Evolutionary conservation across 2,888 invertebrate genomes (phyloP).

Genomic region (Drosophila demipolita): DNA sequence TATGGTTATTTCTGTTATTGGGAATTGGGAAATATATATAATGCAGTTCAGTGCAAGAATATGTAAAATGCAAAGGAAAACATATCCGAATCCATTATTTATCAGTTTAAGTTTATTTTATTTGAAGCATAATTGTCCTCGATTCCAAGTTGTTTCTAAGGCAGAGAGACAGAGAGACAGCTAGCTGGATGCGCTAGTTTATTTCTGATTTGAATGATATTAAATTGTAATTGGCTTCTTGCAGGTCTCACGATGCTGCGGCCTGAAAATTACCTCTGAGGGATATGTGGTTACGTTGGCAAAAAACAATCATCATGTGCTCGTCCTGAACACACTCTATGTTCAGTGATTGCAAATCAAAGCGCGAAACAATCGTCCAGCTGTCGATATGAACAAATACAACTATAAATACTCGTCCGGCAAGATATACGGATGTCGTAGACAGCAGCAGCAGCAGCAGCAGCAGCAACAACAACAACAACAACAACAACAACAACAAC

Average conservation of each 20-base stretch:
- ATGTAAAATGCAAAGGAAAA: not conserved
- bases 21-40: no score
- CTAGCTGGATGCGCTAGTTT: not conserved
- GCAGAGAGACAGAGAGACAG: not conserved
- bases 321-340: conserved; percentile 97
- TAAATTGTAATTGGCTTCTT: conserved; percentile 1
- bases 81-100: not conserved
- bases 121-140: not conserved
- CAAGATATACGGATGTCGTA: conserved; percentile 67
- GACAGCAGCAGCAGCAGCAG: conserved; percentile 50
- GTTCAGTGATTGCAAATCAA: conserved; percentile 91
- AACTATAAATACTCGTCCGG: conserved; percentile 75
- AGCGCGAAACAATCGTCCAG: conserved; percentile 77
- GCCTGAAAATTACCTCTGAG: conserved; percentile 98
- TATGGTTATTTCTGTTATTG: no score
- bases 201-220: not conserved
- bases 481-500: conserved; percentile 39
- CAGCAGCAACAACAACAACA: conserved; percentile 41
- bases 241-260: conserved; percentile 99
- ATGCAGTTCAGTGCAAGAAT: not conserved
- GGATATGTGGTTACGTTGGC: conserved; percentile 98
- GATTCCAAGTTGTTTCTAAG: not conserved
- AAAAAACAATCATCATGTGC: conserved; percentile 99
- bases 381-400: conserved; percentile 74
- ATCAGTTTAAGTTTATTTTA: not conserved